Base-by-base conservation (phyloP, 2,797 vertebrate genomes). In the Lophotriccus pileatus region DNA sequence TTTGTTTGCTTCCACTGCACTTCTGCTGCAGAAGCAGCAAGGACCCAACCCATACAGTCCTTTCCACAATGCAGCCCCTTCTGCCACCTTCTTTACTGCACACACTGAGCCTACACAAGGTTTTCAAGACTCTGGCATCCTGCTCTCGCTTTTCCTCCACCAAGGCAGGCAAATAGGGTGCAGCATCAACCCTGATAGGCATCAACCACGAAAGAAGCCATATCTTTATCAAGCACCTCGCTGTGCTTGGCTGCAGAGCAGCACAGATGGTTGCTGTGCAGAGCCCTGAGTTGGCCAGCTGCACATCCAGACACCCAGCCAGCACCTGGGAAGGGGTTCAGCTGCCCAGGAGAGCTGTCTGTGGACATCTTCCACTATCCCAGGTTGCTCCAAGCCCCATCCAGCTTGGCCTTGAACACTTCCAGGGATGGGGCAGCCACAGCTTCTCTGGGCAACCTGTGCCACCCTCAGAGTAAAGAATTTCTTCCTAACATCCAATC, bases 51-150 rank as follows among this genome's bases (percentile, higher is more conserved):
- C 46, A 28, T 10, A 44, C 24, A 22, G 24, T 14, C 24, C 10
- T n/a, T 55, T 41, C 59, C 39, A 2, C 39, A 47, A 41, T 14
- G n/a, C 30, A 79, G 24, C 27, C 8, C 27, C 27, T 55, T 64
- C 68, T 76, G 4, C 19, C 55, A 15, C 39, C 23, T 25, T 20
- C 12, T 19, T 73, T 58, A 50, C 44, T 27, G 28, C 23, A 63
- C 16, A 9, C 11, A 52, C 28, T 41, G 41, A 64, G 32, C 63
- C 67, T 47, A 15, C 46, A 32, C 32, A n/a, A 39, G 63, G 15
- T 84, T 96, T 97, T 86, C 70, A 91, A 95, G 86, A 90, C 62
- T 27, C 39, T 36, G 53, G 53, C 67, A 50, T 17, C 49, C 30
- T 53, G 39, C 25, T 34, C 8, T 68, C 27, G 43, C 13, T 46